Conservation (phyloP, 35 echinoderm and acorn worm species). For the Ophiothrix spiculata region DNA sequence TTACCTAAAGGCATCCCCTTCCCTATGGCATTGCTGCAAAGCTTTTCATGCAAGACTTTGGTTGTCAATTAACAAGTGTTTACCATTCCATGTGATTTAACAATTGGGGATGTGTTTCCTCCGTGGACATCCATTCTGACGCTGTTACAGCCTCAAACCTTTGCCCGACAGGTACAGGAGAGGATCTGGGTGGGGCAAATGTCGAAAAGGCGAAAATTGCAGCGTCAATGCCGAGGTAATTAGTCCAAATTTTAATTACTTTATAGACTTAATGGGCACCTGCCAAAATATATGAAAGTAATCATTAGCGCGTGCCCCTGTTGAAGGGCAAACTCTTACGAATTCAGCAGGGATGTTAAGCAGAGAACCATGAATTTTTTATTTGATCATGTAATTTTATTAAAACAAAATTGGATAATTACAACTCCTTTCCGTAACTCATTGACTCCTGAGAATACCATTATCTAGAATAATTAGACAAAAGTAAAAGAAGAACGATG, state of each 20-base stretch:
- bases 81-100: background rate
- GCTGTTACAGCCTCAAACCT: background rate
- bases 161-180: background rate
- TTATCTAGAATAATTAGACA: too few species aligned
- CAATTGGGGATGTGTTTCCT: background rate
- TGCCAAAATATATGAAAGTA: background rate
- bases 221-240: background rate
- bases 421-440: too few species aligned
- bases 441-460: too few species aligned
- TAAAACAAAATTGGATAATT: too few species aligned
- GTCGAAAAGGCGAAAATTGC: background rate
- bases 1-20: background rate
- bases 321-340: background rate
- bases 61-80: background rate
- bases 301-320: background rate
- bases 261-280: background rate
- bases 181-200: background rate
- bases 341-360: background rate
- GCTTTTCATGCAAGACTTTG: slow-evolving; percentile 5
- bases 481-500: too few species aligned
- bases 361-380: too few species aligned
- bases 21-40: background rate
- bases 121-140: background rate
- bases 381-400: too few species aligned
- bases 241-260: background rate